Percentiles rank a stretch among this genome's conserved stretches.
Evolutionary conservation across 2,113 vertebrate species (phyloP).

Genomic region (Nesoenas mayeri): DNA sequence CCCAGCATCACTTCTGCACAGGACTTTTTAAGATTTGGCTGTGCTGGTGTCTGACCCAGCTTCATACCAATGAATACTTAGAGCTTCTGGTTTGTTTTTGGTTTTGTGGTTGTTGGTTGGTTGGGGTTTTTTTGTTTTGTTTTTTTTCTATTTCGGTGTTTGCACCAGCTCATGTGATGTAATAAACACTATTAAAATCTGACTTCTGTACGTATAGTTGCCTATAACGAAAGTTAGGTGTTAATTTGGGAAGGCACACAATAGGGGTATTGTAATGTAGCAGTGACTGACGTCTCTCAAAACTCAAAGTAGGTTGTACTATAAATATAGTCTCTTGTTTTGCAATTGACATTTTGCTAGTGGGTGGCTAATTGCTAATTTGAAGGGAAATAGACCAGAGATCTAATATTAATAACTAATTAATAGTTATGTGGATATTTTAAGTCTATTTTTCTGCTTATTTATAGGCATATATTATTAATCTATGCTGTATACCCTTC

Average conservation of each 20-base stretch:
- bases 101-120: no score
- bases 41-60: neutral
- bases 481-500: neutral
- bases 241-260: conserved; percentile 37
- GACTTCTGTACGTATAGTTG: neutral
- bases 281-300: conserved; percentile 42
- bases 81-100: no score
- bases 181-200: neutral
- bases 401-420: conserved; percentile 70
- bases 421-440: conserved; percentile 64
- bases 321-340: conserved; percentile 57
- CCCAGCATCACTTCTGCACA: neutral
- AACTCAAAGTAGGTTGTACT: conserved; percentile 49
- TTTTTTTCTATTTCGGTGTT: neutral
- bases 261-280: conserved; percentile 39
- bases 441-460: conserved; percentile 59
- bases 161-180: neutral
- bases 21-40: neutral
- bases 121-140: no score
- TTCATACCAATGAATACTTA: neutral
- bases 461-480: conserved; percentile 61
- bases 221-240: neutral
- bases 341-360: conserved; percentile 69
- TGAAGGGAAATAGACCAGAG: conserved; percentile 68
- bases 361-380: conserved; percentile 66